These are phyloP conservation scores for Polydesmus complanatus DNA, from an alignment of 2,888 invertebrate genomes.

Conservation along the genomic window DNA sequence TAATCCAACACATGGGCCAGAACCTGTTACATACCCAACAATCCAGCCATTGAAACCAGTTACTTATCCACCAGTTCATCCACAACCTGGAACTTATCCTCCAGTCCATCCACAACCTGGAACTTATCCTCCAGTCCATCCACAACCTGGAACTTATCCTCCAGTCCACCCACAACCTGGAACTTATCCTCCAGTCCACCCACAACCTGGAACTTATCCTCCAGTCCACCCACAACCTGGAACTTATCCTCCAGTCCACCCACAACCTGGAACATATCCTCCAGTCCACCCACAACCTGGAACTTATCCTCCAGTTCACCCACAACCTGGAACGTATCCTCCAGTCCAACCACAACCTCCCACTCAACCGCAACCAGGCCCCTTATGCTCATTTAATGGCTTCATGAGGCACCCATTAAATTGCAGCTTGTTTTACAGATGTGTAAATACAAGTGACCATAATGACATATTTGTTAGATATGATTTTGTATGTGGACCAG, in stretches of 20 bases:
- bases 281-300: not conserved
- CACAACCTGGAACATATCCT: not conserved
- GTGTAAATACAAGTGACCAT: constrained; percentile 7
- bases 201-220: not conserved
- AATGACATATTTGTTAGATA: constrained; percentile 4
- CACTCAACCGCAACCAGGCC: not conserved
- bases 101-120: not conserved
- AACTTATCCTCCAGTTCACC: not conserved
- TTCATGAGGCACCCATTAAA: constrained; percentile 10
- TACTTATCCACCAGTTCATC: not conserved
- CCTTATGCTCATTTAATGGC: constrained; percentile 4
- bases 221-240: not conserved
- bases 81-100: not conserved
- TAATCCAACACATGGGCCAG: not conserved
- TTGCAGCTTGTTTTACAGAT: constrained; percentile 14
- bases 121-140: not conserved
- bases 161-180: not conserved
- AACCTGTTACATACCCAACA: not conserved
- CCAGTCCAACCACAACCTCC: constrained; percentile 3
- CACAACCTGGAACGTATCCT: not conserved
- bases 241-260: not conserved
- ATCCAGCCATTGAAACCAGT: not conserved
- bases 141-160: not conserved
- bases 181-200: not conserved
- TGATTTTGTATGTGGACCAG: constrained; percentile 12